Evolutionary conservation across 2,113 vertebrate species (phyloP).

Genomic region (Speoplatyrhinus poulsoni): DNA sequence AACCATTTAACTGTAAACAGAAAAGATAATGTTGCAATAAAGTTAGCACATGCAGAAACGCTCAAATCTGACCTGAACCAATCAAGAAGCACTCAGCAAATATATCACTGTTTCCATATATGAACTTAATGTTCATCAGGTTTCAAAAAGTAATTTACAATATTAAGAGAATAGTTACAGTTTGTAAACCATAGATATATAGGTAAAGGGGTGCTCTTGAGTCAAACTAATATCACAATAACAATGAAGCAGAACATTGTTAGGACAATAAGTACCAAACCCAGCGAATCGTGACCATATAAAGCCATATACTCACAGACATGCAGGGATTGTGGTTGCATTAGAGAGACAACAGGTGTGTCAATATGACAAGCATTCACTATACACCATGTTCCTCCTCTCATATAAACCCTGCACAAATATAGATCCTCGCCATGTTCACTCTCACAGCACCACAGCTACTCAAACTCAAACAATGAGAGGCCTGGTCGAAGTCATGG

Average conservation of each 20-base stretch:
- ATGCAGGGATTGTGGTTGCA: constrained; percentile 8
- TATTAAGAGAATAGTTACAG: no score
- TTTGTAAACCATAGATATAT: neutral
- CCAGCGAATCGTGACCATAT: constrained; percentile 17
- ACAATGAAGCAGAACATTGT: constrained; percentile 13
- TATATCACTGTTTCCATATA: no score
- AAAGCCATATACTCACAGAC: neutral
- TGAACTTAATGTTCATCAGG: no score
- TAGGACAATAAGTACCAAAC: constrained; percentile 42
- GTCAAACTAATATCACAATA: constrained; percentile 1
- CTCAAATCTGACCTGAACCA: neutral
- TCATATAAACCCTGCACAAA: constrained; percentile 60
- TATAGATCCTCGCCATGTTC: constrained; percentile 61
- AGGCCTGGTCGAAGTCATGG: constrained; percentile 30
- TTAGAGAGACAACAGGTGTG: constrained; percentile 73
- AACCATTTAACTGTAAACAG: constrained; percentile 28
- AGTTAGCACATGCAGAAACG: constrained; percentile 9
- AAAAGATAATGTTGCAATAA: constrained; percentile 9
- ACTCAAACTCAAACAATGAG: constrained; percentile 38
- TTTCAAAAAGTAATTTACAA: no score
- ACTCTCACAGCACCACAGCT: constrained; percentile 45
- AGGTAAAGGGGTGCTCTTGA: neutral
- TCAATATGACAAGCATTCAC: constrained; percentile 69
- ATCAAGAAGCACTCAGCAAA: no score
- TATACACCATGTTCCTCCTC: constrained; percentile 43